phyloP scores from a whole-genome alignment of 2,888 invertebrate species.

The Trachelus tabidus region DNA sequence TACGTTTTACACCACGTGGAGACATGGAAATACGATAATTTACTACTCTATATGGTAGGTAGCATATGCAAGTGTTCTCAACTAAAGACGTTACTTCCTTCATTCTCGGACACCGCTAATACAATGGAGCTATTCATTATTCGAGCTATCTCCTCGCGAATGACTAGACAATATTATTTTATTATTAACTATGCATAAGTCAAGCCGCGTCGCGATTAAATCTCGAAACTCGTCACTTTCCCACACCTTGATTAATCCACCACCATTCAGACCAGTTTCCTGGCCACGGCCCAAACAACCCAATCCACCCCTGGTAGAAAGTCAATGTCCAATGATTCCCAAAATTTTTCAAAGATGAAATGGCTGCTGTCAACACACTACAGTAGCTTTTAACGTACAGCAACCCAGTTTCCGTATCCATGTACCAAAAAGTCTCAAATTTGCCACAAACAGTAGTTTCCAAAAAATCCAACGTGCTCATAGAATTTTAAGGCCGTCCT shows the following conservation, averaged over 20 bases:
- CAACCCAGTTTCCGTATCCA: background rate
- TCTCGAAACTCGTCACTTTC: background rate
- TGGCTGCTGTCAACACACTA: background rate
- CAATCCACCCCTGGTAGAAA: background rate
- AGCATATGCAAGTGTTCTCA: background rate
- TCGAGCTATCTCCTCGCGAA: constrained; percentile 4
- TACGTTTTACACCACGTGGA: background rate
- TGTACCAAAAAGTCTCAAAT: background rate
- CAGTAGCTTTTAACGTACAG: background rate
- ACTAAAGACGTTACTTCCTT: constrained; percentile 4
- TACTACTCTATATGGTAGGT: background rate
- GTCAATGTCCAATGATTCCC: background rate
- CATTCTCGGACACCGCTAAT: background rate
- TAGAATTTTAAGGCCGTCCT: no score
- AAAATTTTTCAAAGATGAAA: background rate
- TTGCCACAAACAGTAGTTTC: background rate
- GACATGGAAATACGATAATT: background rate
- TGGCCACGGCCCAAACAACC: background rate
- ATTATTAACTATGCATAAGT: background rate
- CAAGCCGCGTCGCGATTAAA: background rate
- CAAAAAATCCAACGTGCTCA: background rate
- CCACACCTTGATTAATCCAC: background rate
- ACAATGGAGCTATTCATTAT: constrained; percentile 11
- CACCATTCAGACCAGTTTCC: background rate
- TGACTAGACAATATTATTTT: constrained; percentile 6